These are phyloP conservation scores for Hylyphantes graminicola DNA, from an alignment of 1,140 invertebrate genomes.

Conservation along the genomic window DNA sequence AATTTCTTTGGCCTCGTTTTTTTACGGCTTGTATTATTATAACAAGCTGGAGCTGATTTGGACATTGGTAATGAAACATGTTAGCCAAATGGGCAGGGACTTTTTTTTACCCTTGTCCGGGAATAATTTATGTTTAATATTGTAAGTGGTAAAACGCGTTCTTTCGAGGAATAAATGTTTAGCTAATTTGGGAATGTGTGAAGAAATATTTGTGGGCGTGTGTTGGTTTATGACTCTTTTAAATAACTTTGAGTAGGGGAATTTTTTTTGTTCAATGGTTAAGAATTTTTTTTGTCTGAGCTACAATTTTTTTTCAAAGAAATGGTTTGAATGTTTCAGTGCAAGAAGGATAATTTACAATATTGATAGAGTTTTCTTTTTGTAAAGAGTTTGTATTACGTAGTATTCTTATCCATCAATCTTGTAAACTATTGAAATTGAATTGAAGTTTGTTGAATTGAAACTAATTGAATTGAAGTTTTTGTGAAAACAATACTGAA, in stretches of 20 bases:
- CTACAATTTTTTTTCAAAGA: not conserved
- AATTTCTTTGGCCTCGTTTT: constrained; percentile 27
- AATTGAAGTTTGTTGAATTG: too few relatives aligned
- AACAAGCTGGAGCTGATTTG: constrained; percentile 23
- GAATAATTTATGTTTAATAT: constrained; percentile 52
- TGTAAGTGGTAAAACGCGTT: constrained; percentile 42
- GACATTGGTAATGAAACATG: constrained; percentile 41
- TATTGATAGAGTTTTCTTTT: too few relatives aligned
- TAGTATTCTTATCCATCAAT: too few relatives aligned
- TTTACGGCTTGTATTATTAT: constrained; percentile 20
- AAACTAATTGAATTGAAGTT: too few relatives aligned
- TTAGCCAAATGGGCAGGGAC: not conserved
- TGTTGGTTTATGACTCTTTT: not conserved
- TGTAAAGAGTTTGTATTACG: too few relatives aligned
- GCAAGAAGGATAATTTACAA: too few relatives aligned
- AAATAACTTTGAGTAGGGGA: not conserved
- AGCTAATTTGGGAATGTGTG: too few relatives aligned
- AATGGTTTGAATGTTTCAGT: too few relatives aligned
- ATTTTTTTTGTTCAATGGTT: constrained; percentile 13
- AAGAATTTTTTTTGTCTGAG: not conserved
- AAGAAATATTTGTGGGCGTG: too few relatives aligned
- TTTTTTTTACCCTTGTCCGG: not conserved
- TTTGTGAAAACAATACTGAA: too few relatives aligned
- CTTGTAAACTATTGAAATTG: too few relatives aligned
- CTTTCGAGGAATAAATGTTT: constrained; percentile 7